Evolutionary conservation across 2,113 vertebrate species (phyloP).

Genomic region (Pomatostomus ruficeps): DNA sequence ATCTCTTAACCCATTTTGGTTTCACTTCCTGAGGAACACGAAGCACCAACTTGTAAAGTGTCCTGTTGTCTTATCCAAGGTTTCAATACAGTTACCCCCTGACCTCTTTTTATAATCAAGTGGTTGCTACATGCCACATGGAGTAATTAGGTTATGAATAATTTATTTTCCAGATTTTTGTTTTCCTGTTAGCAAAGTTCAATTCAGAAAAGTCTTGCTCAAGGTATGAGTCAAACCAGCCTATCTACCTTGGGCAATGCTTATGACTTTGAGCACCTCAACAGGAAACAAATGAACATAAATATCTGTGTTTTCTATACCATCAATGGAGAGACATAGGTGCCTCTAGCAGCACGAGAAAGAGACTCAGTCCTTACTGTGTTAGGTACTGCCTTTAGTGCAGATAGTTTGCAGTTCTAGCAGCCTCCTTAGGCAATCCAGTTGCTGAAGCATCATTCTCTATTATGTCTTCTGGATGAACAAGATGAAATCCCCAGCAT

Average conservation of each 20-base stretch:
- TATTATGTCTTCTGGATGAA: neutral
- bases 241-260: neutral
- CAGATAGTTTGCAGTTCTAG: neutral
- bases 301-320: neutral
- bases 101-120: neutral
- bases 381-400: neutral
- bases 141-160: neutral
- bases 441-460: neutral
- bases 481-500: neutral
- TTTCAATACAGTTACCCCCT: neutral
- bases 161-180: neutral
- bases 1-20: neutral
- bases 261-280: neutral
- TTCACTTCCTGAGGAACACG: neutral
- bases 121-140: neutral
- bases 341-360: neutral
- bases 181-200: neutral
- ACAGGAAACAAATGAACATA: neutral
- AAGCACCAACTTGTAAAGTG: neutral
- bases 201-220: neutral
- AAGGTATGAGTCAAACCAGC: neutral
- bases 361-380: accelerated
- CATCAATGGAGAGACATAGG: neutral
- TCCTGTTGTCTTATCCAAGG: neutral
- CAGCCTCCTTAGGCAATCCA: neutral